Conservation (phyloP, 2,888 invertebrate species). For the Athalia rosae region DNA sequence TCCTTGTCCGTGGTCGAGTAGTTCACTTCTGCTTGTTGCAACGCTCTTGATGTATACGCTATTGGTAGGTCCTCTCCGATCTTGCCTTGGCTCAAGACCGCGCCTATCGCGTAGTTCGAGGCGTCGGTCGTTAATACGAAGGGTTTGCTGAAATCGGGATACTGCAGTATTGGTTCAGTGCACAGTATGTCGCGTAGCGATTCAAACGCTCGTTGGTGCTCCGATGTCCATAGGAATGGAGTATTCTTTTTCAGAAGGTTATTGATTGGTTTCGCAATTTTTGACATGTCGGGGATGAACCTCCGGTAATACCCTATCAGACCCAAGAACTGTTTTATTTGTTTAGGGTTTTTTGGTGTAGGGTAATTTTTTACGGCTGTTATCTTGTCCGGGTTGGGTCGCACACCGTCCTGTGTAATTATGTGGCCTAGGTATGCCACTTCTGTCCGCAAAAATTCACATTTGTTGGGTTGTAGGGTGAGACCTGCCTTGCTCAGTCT, state of each 20-base stretch:
- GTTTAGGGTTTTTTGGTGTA: too few relatives aligned
- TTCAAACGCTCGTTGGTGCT: slow-evolving; percentile 10
- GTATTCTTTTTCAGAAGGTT: slow-evolving; percentile 49
- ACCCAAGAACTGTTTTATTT: too few relatives aligned
- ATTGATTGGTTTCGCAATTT: slow-evolving; percentile 49
- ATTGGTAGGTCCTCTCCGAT: background rate
- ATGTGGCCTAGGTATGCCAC: too few relatives aligned
- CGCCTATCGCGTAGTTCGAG: background rate
- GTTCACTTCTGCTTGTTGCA: too few relatives aligned
- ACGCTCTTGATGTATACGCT: background rate
- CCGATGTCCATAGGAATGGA: background rate
- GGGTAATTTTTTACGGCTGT: too few relatives aligned
- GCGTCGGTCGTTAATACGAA: slow-evolving; percentile 8
- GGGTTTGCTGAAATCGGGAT: background rate
- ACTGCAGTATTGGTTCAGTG: background rate
- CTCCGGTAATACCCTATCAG: too few relatives aligned
- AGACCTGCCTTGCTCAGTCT: too few relatives aligned
- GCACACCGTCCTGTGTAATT: too few relatives aligned
- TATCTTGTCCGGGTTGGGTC: too few relatives aligned
- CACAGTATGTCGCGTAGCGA: background rate
- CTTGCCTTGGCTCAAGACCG: slow-evolving; percentile 1
- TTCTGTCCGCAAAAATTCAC: too few relatives aligned
- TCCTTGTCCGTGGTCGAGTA: too few relatives aligned
- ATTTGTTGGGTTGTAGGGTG: too few relatives aligned
- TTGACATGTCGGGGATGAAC: slow-evolving; percentile 45